Base-by-base conservation (phyloP, 2,113 vertebrate genomes). In the Thalassarche chlororhynchos region DNA sequence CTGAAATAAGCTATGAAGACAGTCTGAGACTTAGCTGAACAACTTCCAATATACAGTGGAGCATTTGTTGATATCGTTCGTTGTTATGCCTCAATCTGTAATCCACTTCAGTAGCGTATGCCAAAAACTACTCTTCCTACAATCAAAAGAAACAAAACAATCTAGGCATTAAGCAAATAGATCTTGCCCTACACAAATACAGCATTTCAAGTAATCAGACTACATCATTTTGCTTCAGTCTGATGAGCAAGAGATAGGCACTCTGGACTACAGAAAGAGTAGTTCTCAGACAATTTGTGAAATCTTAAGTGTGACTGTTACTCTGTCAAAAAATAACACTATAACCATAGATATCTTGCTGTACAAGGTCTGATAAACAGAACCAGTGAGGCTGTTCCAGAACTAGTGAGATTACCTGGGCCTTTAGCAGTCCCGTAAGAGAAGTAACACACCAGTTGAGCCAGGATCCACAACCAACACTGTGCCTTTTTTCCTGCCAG, bases 101-200 rank as follows among this genome's bases (percentile, higher is more conserved):
- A 96, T 70, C 75, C 64, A 44, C 64, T 95, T 75, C 0, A 81
- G 79, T 17, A 58, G 23, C 1, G 0, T 13, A 21, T 86, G 79
- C 92, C 92, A 96, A 92, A 95, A 94, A 7, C 26, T 64, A 71
- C 42, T 94, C 66, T n/a, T 94, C 62, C 66, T 85, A 88, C 62
- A 62, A 79, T 16, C 71, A 77, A 74, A 86, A 88, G 82, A 88
- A 95, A 90, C 49, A 82, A 84, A 94, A 75, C 62, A 25, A 62
- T 64, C 47, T 10, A 57, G 66, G 49, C 46, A 80, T 64, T 93
- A 60, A 64, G 29, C 65, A 95, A 91, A 92, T 4, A 85, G 31
- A 76, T 66, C 64, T 57, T 60, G 40, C 19, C 90, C 29, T 66
- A 84, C 28, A 62, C 9, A 70, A 74, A 62, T 8, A 31, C 7